Conservation (phyloP, 2,797 vertebrate genomes). For the Oreochromis mossambicus region DNA sequence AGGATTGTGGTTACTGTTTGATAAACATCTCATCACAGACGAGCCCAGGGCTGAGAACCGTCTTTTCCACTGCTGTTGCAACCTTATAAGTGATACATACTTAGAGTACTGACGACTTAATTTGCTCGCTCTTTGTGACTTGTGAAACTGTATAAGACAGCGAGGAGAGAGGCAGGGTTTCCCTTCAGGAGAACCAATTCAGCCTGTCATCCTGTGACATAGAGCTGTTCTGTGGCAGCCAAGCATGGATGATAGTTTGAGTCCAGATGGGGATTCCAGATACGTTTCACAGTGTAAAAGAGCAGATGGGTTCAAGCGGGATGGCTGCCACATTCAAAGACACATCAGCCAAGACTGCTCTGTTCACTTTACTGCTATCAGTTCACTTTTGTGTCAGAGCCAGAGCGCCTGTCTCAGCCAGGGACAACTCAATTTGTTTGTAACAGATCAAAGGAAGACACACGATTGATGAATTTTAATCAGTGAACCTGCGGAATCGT, state of each 20-base stretch:
- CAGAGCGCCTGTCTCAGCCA: neutral
- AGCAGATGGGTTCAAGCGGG: neutral
- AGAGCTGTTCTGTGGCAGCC: neutral
- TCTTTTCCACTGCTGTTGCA: neutral
- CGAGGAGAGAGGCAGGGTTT: neutral
- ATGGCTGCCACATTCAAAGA: neutral
- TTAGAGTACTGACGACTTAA: neutral
- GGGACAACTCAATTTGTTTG: neutral
- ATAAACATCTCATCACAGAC: neutral
- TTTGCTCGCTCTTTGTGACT: neutral
- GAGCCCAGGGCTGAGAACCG: neutral
- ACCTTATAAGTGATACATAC: neutral
- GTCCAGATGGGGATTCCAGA: conserved; percentile 30
- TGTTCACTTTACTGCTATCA: neutral
- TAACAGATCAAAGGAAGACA: neutral
- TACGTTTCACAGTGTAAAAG: conserved; percentile 2
- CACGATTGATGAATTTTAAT: neutral
- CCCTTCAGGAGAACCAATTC: conserved; percentile 7
- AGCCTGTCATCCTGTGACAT: conserved; percentile 1
- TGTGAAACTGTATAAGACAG: neutral
- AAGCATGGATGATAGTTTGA: conserved; percentile 12
- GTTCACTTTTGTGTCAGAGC: neutral
- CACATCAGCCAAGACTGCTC: neutral
- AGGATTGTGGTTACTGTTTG: neutral
- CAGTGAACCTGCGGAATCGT: neutral